Evolutionary conservation across 1,140 invertebrate species (phyloP).

Genomic region (Leguminivora glycinivorella): DNA sequence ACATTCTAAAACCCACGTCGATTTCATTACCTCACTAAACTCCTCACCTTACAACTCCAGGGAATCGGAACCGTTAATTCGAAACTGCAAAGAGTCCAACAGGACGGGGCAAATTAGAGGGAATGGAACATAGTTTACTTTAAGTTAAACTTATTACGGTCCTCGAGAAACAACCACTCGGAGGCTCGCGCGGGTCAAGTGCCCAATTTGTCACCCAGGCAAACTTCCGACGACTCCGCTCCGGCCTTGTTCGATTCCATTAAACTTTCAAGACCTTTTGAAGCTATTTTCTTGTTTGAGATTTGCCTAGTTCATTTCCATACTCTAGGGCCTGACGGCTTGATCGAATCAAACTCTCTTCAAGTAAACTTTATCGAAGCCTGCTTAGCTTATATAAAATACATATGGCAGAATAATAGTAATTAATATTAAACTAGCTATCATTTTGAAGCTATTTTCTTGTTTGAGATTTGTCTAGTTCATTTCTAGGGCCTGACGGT

Average conservation of each 20-base stretch:
- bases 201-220: constrained; percentile 78
- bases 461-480: too few species aligned
- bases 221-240: constrained; percentile 72
- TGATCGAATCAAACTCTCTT: constrained; percentile 3
- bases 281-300: constrained; percentile 76
- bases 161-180: constrained; percentile 72
- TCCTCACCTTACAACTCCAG: neutral
- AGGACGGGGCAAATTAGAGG: constrained; percentile 74
- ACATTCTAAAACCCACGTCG: constrained; percentile 25
- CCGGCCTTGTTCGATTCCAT: constrained; percentile 75
- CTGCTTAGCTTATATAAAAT: neutral
- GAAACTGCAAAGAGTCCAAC: constrained; percentile 61
- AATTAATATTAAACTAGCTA: too few species aligned
- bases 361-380: neutral
- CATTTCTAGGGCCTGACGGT: too few species aligned
- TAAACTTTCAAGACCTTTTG: constrained; percentile 78
- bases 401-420: neutral
- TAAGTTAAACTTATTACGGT: constrained; percentile 79
- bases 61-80: constrained; percentile 53
- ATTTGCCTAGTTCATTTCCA: constrained; percentile 73
- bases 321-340: constrained; percentile 27
- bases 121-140: constrained; percentile 79
- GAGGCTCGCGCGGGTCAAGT: constrained; percentile 74
- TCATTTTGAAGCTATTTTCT: too few species aligned
- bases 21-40: neutral